A percentile compares a stretch with the other conserved stretches of the same genome.
These are phyloP conservation scores for Austrofundulus limnaeus DNA, from an alignment of 2,113 vertebrate species.

Conservation along the genomic window DNA sequence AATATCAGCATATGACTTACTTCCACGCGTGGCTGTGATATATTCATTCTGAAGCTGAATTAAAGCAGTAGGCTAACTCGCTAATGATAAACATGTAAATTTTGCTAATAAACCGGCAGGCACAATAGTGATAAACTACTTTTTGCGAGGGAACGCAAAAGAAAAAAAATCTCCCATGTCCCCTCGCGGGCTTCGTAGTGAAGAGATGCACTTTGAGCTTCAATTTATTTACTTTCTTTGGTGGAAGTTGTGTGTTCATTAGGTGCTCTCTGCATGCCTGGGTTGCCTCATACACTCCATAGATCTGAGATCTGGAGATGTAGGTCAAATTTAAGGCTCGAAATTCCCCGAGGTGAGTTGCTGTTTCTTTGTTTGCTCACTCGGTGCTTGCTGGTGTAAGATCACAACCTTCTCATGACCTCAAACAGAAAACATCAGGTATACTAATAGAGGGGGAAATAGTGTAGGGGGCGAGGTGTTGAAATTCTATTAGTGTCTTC, in stretches of 20 bases:
- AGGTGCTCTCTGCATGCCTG: conserved; percentile 16
- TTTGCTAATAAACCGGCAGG: too few relatives aligned
- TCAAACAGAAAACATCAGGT: conserved; percentile 29
- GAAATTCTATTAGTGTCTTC: conserved; percentile 3
- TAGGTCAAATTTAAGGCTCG: conserved; percentile 31
- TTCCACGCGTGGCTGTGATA: too few relatives aligned
- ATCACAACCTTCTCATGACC: conserved; percentile 37
- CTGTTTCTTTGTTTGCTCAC: conserved; percentile 39
- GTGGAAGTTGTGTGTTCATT: conserved; percentile 14
- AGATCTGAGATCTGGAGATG: conserved; percentile 21
- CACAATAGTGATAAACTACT: too few relatives aligned
- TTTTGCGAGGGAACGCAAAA: too few relatives aligned
- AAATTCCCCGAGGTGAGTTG: conserved; percentile 42
- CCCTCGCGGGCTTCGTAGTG: too few relatives aligned
- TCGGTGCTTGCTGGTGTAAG: conserved; percentile 38
- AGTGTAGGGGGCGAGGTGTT: background rate
- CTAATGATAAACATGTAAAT: too few relatives aligned
- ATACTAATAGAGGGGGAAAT: background rate
- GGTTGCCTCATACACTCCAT: conserved; percentile 30
- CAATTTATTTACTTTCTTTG: background rate
- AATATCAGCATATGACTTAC: too few relatives aligned
- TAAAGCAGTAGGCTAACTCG: too few relatives aligned
- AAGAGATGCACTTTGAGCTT: conserved; percentile 1
- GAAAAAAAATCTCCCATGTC: too few relatives aligned
- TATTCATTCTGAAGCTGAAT: too few relatives aligned